Conservation (phyloP, 2,888 invertebrate species). For the Agrochola lychnidis region DNA sequence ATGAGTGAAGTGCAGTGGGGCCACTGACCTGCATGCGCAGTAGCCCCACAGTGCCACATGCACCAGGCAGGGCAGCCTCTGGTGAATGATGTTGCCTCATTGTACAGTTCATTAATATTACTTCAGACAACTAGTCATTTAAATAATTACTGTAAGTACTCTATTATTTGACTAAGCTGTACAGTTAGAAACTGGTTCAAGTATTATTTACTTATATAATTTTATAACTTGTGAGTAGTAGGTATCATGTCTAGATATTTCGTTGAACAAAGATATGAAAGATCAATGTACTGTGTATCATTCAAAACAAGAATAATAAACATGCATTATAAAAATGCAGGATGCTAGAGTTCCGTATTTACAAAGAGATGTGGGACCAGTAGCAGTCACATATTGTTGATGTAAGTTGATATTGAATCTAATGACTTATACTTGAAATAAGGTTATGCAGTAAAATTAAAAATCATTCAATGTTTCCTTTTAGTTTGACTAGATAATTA, state of each 20-base stretch:
- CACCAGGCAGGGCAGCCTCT: not conserved
- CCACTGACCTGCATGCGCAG: not conserved
- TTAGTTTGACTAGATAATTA: constrained; percentile 2
- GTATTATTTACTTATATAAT: constrained; percentile 10
- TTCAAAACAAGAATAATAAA: constrained; percentile 4
- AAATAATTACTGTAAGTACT: constrained; percentile 27
- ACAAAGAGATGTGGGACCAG: not conserved
- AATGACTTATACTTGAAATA: constrained; percentile 35
- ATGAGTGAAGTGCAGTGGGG: not conserved
- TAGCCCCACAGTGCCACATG: not conserved
- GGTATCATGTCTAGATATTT: not conserved
- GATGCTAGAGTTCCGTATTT: constrained; percentile 1
- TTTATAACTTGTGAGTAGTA: not conserved
- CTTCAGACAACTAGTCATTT: constrained; percentile 8
- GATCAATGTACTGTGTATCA: constrained; percentile 13
- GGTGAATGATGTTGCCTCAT: constrained; percentile 20
- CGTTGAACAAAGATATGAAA: constrained; percentile 7
- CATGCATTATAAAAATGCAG: not conserved
- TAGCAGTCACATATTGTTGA: constrained; percentile 16
- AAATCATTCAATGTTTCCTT: not conserved
- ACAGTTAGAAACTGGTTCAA: constrained; percentile 11
- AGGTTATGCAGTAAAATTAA: constrained; percentile 22
- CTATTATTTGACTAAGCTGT: constrained; percentile 1
- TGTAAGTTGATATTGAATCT: constrained; percentile 28
- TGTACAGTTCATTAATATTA: constrained; percentile 6